A percentile compares a stretch with the other conserved stretches of the same genome.
phyloP scores from a whole-genome alignment of 2,113 vertebrate genomes.

The Elephas maximus region DNA sequence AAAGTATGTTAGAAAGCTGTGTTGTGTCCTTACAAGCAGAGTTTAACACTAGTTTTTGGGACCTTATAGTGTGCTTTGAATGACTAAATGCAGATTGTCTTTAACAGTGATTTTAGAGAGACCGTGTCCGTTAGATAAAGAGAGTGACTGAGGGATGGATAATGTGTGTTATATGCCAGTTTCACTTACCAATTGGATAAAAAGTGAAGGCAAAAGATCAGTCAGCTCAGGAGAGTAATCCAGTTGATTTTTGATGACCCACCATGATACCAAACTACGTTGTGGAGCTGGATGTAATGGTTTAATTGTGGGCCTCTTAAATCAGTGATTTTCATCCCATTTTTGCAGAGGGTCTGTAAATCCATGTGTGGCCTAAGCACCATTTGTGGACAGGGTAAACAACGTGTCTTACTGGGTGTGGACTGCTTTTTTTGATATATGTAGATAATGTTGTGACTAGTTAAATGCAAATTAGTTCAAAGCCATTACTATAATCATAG shows the following conservation, averaged over 20 bases:
- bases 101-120: slow-evolving; percentile 37
- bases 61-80: neutral
- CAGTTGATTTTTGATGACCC: slow-evolving; percentile 30
- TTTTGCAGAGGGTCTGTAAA: neutral
- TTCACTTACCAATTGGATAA: slow-evolving; percentile 14
- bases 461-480: slow-evolving; percentile 52
- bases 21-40: neutral
- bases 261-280: neutral
- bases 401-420: neutral
- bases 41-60: slow-evolving; percentile 13
- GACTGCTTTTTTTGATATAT: neutral
- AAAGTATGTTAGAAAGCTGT: slow-evolving; percentile 11
- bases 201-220: neutral
- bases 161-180: neutral
- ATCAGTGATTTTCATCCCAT: neutral
- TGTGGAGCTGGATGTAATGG: neutral
- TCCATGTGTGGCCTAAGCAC: neutral
- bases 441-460: neutral
- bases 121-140: neutral
- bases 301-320: slow-evolving; percentile 12
- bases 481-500: neutral
- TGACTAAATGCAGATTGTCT: slow-evolving; percentile 50
- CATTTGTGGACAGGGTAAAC: neutral
- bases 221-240: neutral
- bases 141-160: neutral